Conservation (phyloP, 1,140 invertebrate species). For the Formica exsecta region DNA sequence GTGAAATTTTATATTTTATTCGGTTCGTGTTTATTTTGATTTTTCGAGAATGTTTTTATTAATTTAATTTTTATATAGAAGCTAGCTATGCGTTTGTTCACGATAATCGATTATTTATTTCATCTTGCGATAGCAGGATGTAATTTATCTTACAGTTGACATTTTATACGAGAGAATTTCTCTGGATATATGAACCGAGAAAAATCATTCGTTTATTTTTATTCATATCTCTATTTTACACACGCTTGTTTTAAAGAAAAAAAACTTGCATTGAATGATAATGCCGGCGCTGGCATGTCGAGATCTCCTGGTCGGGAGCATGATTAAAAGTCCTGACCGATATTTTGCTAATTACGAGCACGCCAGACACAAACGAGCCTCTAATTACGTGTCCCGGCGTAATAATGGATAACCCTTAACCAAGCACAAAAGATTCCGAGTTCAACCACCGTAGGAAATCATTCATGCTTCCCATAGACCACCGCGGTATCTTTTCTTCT, state of each 20-base stretch:
- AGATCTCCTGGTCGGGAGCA: background rate
- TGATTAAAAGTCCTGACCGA: conserved; percentile 61
- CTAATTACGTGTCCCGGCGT: conserved; percentile 62
- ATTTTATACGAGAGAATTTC: background rate
- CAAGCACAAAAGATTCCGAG: conserved; percentile 58
- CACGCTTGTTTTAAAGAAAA: background rate
- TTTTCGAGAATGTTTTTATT: background rate
- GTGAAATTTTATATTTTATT: background rate
- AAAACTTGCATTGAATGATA: background rate
- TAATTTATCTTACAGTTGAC: background rate
- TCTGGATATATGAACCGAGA: background rate
- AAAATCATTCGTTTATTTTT: background rate
- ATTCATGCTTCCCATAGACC: conserved; percentile 35
- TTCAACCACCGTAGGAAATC: conserved; percentile 30
- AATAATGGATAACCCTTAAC: conserved; percentile 68
- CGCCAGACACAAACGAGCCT: conserved; percentile 64
- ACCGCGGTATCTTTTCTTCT: background rate
- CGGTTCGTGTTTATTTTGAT: background rate
- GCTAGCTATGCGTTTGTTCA: background rate
- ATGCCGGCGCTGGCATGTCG: background rate
- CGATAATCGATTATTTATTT: background rate
- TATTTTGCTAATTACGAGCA: conserved; percentile 66
- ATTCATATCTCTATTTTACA: background rate
- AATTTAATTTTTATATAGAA: background rate
- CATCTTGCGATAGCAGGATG: background rate